These are phyloP conservation scores for Discoglossus pictus DNA, from an alignment of 2,797 vertebrate species.

Conservation along the genomic window DNA sequence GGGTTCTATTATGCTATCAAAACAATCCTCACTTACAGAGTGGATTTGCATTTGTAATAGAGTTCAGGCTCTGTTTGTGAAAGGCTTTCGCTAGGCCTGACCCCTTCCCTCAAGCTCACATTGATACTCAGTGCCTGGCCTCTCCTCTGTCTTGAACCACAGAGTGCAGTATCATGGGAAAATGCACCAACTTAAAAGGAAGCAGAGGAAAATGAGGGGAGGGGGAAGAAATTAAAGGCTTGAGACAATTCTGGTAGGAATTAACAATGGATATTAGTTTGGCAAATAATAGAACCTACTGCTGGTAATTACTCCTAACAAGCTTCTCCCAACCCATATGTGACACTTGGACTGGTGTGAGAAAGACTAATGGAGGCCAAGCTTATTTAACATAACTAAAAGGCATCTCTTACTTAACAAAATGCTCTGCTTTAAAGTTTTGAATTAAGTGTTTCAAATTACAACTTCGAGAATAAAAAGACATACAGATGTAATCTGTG, in stretches of 20 bases:
- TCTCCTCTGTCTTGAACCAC: slow-evolving; percentile 66
- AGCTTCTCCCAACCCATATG: slow-evolving; percentile 74
- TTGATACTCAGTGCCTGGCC: slow-evolving; percentile 69
- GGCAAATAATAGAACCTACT: slow-evolving; percentile 80
- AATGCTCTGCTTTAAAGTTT: slow-evolving; percentile 65
- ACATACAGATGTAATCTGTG: slow-evolving; percentile 4
- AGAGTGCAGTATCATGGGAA: slow-evolving; percentile 82
- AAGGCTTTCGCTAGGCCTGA: slow-evolving; percentile 82
- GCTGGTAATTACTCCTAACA: slow-evolving; percentile 87
- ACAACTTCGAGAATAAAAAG: slow-evolving; percentile 67
- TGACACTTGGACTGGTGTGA: slow-evolving; percentile 75
- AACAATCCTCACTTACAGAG: slow-evolving; percentile 86
- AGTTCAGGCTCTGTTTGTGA: slow-evolving; percentile 86
- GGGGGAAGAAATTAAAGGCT: slow-evolving; percentile 75
- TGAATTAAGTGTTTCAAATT: slow-evolving; percentile 73
- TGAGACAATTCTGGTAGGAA: slow-evolving; percentile 81
- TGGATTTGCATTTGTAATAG: slow-evolving; percentile 96
- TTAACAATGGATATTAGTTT: slow-evolving; percentile 88
- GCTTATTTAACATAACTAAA: slow-evolving; percentile 73
- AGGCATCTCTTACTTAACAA: slow-evolving; percentile 64
- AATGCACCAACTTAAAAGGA: slow-evolving; percentile 77
- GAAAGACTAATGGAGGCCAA: slow-evolving; percentile 74
- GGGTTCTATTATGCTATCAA: slow-evolving; percentile 73
- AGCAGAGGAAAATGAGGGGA: slow-evolving; percentile 70
- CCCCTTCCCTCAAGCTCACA: slow-evolving; percentile 75